Percentiles rank a stretch among this genome's conserved stretches.
phyloP scores from a whole-genome alignment of 2,888 invertebrate genomes.

The Artemia sp. region DNA sequence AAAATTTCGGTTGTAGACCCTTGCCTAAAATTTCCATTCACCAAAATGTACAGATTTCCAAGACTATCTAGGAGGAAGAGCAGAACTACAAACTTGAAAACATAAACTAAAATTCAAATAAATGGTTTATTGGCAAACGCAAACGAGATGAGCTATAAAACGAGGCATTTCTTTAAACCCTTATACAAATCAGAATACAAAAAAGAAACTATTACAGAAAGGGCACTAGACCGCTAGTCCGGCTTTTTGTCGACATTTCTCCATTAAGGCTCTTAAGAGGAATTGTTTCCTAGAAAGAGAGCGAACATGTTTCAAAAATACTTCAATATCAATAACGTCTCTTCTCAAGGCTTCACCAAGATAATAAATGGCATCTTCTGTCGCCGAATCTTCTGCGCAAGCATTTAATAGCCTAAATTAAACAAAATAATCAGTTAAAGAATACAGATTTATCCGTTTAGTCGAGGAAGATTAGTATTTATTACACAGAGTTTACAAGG shows the following conservation, averaged over 20 bases:
- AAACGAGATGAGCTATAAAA: no score
- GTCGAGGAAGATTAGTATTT: slow-evolving; percentile 17
- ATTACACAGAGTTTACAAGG: slow-evolving; percentile 1
- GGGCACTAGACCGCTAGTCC: slow-evolving; percentile 35
- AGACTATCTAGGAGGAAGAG: no score
- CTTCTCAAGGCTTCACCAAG: slow-evolving; percentile 84
- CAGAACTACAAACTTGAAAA: no score
- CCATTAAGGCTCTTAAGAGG: slow-evolving; percentile 82
- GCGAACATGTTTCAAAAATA: slow-evolving; percentile 89
- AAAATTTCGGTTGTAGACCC: no score
- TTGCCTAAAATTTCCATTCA: no score
- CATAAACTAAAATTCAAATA: no score
- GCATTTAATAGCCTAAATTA: slow-evolving; percentile 58
- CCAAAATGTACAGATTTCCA: no score
- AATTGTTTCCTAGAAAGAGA: slow-evolving; percentile 89
- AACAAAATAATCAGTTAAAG: background rate
- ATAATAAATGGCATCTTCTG: slow-evolving; percentile 96
- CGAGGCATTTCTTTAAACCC: no score
- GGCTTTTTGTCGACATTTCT: slow-evolving; percentile 88
- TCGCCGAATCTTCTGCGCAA: slow-evolving; percentile 92
- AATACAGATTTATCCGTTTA: background rate
- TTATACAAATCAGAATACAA: no score
- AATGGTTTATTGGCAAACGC: no score
- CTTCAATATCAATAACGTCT: slow-evolving; percentile 83
- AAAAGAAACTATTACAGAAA: no score